Conservation (phyloP, 2,797 vertebrate species). For the Streptopelia turtur region DNA sequence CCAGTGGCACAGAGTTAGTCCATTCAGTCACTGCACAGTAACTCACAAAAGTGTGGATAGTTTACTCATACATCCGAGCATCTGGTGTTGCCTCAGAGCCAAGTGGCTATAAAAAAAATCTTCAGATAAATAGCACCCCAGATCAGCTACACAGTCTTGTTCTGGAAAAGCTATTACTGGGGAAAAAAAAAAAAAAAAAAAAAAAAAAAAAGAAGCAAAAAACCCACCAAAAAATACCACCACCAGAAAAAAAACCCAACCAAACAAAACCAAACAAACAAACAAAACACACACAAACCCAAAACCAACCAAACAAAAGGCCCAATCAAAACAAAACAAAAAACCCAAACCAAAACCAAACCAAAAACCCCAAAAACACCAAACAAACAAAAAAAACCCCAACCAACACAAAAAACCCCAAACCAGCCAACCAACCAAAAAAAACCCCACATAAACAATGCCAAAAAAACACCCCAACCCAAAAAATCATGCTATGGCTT, state of each 20-base stretch:
- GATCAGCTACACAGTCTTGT: background rate
- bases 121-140: background rate
- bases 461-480: background rate
- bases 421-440: no score
- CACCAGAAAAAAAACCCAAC: no score
- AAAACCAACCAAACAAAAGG: no score
- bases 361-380: no score
- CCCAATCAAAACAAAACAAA: background rate
- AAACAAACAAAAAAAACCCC: no score
- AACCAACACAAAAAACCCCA: no score
- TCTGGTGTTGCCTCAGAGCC: background rate
- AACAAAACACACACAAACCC: no score
- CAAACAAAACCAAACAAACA: no score
- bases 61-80: background rate
- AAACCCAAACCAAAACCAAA: fast-evolving
- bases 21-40: background rate
- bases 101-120: background rate
- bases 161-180: background rate
- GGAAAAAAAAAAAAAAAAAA: no score
- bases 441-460: no score
- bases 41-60: background rate
- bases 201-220: no score
- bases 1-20: background rate
- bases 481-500: background rate
- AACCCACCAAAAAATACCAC: no score